A percentile compares a stretch with the other conserved stretches of the same genome.
phyloP scores from a whole-genome alignment of 2,888 invertebrate genomes.

The Cryptosula pallasiana region DNA sequence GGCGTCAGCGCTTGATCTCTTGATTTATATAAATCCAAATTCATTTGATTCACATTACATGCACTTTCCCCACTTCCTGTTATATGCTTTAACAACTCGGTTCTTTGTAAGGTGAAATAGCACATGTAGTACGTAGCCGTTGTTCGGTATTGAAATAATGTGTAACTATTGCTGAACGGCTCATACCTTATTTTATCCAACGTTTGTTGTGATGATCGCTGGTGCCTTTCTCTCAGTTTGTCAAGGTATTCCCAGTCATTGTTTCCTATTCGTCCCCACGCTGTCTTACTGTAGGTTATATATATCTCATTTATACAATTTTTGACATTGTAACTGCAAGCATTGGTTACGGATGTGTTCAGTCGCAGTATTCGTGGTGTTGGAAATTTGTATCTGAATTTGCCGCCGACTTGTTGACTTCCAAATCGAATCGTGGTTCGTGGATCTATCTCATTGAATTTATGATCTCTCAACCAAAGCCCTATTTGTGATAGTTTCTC shows the following conservation, averaged over 20 bases:
- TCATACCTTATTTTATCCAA: background rate
- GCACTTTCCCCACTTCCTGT: constrained; percentile 29
- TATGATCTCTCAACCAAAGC: background rate
- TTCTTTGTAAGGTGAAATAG: background rate
- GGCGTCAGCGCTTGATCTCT: background rate
- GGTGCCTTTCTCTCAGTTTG: background rate
- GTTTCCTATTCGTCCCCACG: background rate
- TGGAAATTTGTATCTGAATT: background rate
- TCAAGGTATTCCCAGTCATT: background rate
- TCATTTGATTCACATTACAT: constrained; percentile 25
- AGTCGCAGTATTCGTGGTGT: background rate
- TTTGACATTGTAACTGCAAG: background rate
- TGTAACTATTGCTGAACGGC: constrained; percentile 30
- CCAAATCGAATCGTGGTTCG: background rate
- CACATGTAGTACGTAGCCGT: constrained; percentile 30
- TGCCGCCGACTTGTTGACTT: too few relatives aligned
- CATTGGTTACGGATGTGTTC: background rate
- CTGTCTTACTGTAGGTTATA: background rate
- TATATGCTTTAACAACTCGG: constrained; percentile 28
- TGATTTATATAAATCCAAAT: constrained; percentile 25
- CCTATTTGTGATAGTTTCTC: background rate
- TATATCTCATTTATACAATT: background rate
- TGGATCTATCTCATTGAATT: background rate
- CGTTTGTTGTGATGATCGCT: background rate
- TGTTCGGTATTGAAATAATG: constrained; percentile 34